phyloP scores from a whole-genome alignment of 2,888 invertebrate genomes.

The Poecilobothrus nobilitatus region DNA sequence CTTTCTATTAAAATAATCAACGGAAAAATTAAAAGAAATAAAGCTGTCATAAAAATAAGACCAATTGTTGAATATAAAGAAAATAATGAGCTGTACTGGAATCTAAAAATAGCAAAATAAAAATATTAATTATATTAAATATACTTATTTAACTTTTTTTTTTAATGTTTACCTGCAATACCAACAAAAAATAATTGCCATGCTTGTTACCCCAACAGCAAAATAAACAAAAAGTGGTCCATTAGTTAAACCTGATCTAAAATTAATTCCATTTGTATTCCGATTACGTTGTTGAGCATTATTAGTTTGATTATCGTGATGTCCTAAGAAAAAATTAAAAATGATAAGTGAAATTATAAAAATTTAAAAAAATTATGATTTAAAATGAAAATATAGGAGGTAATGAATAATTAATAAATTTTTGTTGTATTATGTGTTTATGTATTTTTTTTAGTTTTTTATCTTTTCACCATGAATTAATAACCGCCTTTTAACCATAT shows the following conservation, averaged over 20 bases:
- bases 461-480: no score
- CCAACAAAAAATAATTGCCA: slow-evolving; percentile 27
- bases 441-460: no score
- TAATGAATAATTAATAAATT: not conserved
- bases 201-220: slow-evolving; percentile 24
- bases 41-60: slow-evolving; percentile 27
- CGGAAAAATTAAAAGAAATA: slow-evolving; percentile 27
- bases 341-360: slow-evolving; percentile 15
- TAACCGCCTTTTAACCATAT: no score
- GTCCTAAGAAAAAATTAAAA: not conserved
- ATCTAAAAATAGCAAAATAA: slow-evolving; percentile 36
- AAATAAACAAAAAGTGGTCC: slow-evolving; percentile 24
- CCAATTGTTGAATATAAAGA: slow-evolving; percentile 33
- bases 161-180: slow-evolving; percentile 27
- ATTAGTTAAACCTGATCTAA: slow-evolving; percentile 19
- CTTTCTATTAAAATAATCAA: slow-evolving; percentile 26
- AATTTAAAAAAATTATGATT: not conserved
- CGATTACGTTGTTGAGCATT: slow-evolving; percentile 17
- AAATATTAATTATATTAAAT: not conserved
- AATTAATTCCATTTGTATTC: slow-evolving; percentile 20
- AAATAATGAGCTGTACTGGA: slow-evolving; percentile 51
- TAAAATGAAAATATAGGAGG: not conserved
- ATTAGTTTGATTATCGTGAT: slow-evolving; percentile 15
- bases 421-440: no score
- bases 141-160: slow-evolving; percentile 10